Conservation (phyloP, 2,888 invertebrate genomes). For the Rotaria socialis region DNA sequence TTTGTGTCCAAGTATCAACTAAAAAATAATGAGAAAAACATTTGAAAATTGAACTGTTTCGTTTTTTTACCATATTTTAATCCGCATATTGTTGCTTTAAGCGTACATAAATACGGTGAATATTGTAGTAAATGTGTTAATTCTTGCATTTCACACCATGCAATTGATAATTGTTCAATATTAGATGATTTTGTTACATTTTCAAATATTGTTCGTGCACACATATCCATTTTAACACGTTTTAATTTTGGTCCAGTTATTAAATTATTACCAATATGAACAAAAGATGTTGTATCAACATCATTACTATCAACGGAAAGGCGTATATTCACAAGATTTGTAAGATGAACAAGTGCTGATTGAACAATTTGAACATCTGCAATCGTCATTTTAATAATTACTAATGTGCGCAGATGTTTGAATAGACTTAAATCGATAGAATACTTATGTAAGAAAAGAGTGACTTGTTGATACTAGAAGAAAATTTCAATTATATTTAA, state of each 20-base stretch:
- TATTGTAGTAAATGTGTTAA: slow-evolving; percentile 5
- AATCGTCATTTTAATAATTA: slow-evolving; percentile 4
- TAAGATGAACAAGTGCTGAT: neutral
- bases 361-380: neutral
- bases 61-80: neutral
- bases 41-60: too few relatives aligned
- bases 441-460: neutral
- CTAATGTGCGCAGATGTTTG: neutral
- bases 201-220: neutral
- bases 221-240: slow-evolving; percentile 17
- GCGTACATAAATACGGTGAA: neutral
- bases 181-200: neutral
- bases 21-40: neutral
- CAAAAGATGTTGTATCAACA: neutral
- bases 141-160: slow-evolving; percentile 12
- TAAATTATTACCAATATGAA: neutral
- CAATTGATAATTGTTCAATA: neutral
- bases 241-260: neutral
- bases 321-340: neutral
- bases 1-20: neutral
- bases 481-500: neutral
- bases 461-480: neutral
- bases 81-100: slow-evolving; percentile 4
- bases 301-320: neutral
- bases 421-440: neutral